Base-by-base conservation (phyloP, 2,888 invertebrate species). In the Sphaerophoria taeniata region DNA sequence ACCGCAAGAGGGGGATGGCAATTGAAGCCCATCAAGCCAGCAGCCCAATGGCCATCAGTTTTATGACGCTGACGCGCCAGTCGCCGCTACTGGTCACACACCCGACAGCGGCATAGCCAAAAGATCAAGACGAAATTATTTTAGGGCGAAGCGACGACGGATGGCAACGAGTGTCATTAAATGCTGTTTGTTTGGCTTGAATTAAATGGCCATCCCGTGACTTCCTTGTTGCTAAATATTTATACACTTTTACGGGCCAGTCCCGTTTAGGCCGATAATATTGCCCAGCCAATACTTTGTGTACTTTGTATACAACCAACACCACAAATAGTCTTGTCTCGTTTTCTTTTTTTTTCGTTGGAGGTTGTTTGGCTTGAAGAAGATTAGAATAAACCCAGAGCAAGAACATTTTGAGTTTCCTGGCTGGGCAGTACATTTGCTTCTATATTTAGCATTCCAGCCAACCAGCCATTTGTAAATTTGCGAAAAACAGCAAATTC, bases 371-470 rank as follows among this genome's bases (percentile, higher is more conserved):
- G 24, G 43, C 12, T 39, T 11, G 49, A 33, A 34, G 43, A 4
- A 75, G 72, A 85, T 85, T 76, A 72, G 73, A 83, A 63, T 24
- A 60, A 82, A 2, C 5, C 33, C 63, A 49, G 49, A 47, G 14
- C 33, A 11, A 45, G 63, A 72, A 72, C 43, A 49, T 31, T 11
- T 53, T 70, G 36, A 33, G 73, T 73, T 85, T 85, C 76, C 81
- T 81, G 81, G 67, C 81, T 85, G 81, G 72, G 51, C 55, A 63
- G 55, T 55, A 56, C 31, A 39, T 67, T 36, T 56, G 43, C 60
- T 72, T 69, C 72, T 81, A 76, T 77, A 77, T 74, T 73, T 73
- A 84, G 55, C 55, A 47, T 58, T 85, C 84, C 84, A 85, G 84
- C 75, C 71, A 51, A 24, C 24, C 24, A 24, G 24, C 24, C 33